phyloP scores from a whole-genome alignment of 2,888 invertebrate species.

The Epinotia brunnichana region DNA sequence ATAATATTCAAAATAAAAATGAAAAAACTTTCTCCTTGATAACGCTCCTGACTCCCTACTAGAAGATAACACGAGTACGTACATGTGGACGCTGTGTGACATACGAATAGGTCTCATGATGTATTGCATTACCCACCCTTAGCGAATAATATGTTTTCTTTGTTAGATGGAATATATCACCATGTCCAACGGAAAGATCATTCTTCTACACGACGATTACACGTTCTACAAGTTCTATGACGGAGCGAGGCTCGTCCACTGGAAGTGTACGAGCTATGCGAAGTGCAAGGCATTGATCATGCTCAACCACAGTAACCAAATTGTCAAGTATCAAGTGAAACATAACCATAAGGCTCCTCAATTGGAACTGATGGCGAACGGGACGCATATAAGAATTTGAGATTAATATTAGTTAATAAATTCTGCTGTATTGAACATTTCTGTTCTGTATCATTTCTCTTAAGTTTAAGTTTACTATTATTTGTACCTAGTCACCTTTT shows the following conservation, averaged over 20 bases:
- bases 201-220: slow-evolving; percentile 27
- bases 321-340: slow-evolving; percentile 47
- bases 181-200: slow-evolving; percentile 26
- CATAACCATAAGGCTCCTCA: slow-evolving; percentile 54
- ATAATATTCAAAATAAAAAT: no score
- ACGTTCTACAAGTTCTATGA: slow-evolving; percentile 44
- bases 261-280: slow-evolving; percentile 49
- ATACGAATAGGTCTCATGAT: no score
- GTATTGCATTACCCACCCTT: no score
- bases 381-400: neutral
- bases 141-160: neutral
- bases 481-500: no score
- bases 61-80: neutral
- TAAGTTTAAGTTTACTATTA: no score
- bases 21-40: neutral
- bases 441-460: no score
- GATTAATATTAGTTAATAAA: neutral
- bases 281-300: slow-evolving; percentile 58
- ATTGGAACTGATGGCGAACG: neutral
- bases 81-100: no score
- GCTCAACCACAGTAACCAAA: slow-evolving; percentile 47
- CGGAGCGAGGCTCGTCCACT: slow-evolving; percentile 56
- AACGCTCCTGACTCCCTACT: neutral
- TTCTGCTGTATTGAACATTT: no score
- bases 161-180: slow-evolving; percentile 28